These are phyloP conservation scores for Myopa testacea DNA, from an alignment of 2,888 invertebrate genomes.

Conservation along the genomic window DNA sequence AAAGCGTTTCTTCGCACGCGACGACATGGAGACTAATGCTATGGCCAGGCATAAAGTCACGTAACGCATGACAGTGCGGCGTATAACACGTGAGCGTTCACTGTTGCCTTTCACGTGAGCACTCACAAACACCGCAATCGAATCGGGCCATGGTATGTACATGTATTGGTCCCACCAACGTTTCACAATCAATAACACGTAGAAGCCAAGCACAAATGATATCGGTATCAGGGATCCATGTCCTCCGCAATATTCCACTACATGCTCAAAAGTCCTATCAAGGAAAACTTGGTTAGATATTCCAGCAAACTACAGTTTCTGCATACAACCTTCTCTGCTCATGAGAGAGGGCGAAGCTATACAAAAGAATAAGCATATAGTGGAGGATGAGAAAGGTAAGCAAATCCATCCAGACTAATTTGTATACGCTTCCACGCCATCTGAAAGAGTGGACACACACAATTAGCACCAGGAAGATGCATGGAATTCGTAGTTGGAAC, in stretches of 20 bases:
- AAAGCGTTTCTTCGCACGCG: slow-evolving; percentile 88
- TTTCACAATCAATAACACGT: slow-evolving; percentile 89
- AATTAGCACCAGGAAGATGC: not conserved
- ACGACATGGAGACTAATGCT: slow-evolving; percentile 86
- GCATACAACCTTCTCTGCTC: slow-evolving; percentile 47
- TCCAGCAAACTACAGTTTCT: not conserved
- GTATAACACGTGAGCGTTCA: slow-evolving; percentile 82
- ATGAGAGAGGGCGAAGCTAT: slow-evolving; percentile 49
- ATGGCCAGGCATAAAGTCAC: slow-evolving; percentile 86
- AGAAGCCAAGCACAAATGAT: slow-evolving; percentile 93
- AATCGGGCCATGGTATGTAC: slow-evolving; percentile 86
- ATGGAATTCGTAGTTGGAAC: slow-evolving; percentile 39
- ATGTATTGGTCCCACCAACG: slow-evolving; percentile 92
- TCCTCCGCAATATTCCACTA: slow-evolving; percentile 83
- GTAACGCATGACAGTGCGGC: slow-evolving; percentile 83
- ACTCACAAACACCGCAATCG: slow-evolving; percentile 83
- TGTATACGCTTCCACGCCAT: slow-evolving; percentile 95
- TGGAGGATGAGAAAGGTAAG: slow-evolving; percentile 80
- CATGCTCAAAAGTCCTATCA: slow-evolving; percentile 79
- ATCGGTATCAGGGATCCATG: slow-evolving; percentile 87
- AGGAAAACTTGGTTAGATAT: not conserved
- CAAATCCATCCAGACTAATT: slow-evolving; percentile 89
- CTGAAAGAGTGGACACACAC: slow-evolving; percentile 69
- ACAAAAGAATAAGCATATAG: slow-evolving; percentile 68
- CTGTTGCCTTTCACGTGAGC: slow-evolving; percentile 85